Percentiles rank a stretch among this genome's conserved stretches.
Conservation (phyloP, 2,888 invertebrate genomes). For the Acrocera orbiculus region DNA sequence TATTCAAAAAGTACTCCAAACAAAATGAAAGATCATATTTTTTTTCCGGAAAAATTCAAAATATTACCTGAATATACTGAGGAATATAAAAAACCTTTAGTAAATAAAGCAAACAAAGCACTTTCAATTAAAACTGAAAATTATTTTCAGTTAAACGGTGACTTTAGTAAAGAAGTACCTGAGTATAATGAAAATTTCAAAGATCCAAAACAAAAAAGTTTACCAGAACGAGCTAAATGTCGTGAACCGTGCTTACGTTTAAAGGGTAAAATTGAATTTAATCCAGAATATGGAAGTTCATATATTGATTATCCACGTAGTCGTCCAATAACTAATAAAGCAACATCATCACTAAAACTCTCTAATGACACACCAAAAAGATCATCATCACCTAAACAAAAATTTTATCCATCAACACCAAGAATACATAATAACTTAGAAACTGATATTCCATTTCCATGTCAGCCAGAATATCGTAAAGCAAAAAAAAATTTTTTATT, state of each 20-base stretch:
- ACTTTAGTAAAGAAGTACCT: constrained; percentile 25
- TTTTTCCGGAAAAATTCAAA: constrained; percentile 15
- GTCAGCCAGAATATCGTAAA: constrained; percentile 28
- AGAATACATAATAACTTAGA: no score
- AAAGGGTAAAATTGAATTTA: constrained; percentile 29
- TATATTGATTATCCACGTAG: constrained; percentile 28
- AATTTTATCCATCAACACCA: no score
- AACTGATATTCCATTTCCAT: constrained; percentile 23
- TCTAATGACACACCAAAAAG: constrained; percentile 17
- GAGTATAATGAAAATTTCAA: constrained; percentile 30
- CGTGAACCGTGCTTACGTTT: constrained; percentile 26
- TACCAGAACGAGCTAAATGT: constrained; percentile 29
- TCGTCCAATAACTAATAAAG: constrained; percentile 25
- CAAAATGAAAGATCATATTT: constrained; percentile 26
- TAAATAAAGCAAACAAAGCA: neutral
- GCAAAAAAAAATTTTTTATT: constrained; percentile 28
- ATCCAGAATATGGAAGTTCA: constrained; percentile 28
- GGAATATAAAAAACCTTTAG: constrained; percentile 22
- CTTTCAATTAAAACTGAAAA: constrained; percentile 21
- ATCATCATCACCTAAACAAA: constrained; percentile 8
- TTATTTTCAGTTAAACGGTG: constrained; percentile 22
- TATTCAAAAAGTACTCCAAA: constrained; percentile 29
- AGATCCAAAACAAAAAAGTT: constrained; percentile 25
- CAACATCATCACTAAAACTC: constrained; percentile 24
- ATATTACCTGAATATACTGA: constrained; percentile 25